Conservation (phyloP, 2,888 invertebrate species). For the Cyaniris semiargus region DNA sequence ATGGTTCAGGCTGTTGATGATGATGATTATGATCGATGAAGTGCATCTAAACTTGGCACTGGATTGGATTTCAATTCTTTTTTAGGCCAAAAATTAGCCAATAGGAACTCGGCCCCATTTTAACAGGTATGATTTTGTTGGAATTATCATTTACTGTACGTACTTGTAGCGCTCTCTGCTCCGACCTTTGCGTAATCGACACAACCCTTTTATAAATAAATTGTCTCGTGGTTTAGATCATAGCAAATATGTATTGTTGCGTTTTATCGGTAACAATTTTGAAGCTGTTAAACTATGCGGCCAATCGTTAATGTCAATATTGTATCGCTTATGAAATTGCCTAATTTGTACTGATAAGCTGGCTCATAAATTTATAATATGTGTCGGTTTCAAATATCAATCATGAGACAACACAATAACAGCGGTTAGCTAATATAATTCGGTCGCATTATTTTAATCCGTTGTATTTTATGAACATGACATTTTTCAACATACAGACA, state of each 20-base stretch:
- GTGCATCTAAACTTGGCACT: too few relatives aligned
- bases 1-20: too few relatives aligned
- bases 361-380: background rate
- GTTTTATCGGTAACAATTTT: background rate
- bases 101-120: too few relatives aligned
- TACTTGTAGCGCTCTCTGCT: too few relatives aligned
- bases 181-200: too few relatives aligned
- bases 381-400: constrained; percentile 12
- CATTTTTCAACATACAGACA: too few relatives aligned
- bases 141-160: too few relatives aligned
- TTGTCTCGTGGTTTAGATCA: background rate
- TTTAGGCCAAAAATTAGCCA: too few relatives aligned
- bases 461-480: too few relatives aligned
- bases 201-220: background rate
- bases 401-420: background rate
- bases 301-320: constrained; percentile 8
- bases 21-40: too few relatives aligned
- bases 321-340: constrained; percentile 14
- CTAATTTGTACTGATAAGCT: constrained; percentile 12
- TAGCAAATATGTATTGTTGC: background rate
- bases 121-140: too few relatives aligned
- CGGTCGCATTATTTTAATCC: background rate
- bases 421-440: background rate
- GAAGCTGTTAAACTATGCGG: background rate
- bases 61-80: too few relatives aligned